Percentiles rank a stretch among this genome's conserved stretches.
Evolutionary conservation across 2,888 invertebrate species (phyloP).

Genomic region (Cerastis leucographa): DNA sequence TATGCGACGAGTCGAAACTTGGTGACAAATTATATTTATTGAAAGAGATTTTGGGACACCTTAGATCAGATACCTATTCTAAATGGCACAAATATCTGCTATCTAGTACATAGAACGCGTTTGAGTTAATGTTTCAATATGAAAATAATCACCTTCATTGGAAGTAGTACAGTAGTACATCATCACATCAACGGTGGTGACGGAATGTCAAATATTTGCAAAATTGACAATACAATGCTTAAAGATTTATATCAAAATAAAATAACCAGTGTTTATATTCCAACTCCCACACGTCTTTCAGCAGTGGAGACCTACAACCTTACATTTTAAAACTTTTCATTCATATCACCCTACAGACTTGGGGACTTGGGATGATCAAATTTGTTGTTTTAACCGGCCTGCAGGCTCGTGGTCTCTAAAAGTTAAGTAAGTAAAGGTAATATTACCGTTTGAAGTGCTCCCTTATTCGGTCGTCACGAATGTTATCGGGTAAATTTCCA

Average conservation of each 20-base stretch:
- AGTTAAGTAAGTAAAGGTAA: slow-evolving; percentile 50
- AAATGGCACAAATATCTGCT: background rate
- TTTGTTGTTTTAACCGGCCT: background rate
- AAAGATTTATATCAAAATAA: slow-evolving; percentile 1
- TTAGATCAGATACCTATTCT: background rate
- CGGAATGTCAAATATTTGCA: background rate
- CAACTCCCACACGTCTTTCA: slow-evolving; percentile 38
- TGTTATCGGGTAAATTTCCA: slow-evolving; percentile 99
- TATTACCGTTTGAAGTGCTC: slow-evolving; percentile 99
- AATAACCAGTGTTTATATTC: slow-evolving; percentile 29
- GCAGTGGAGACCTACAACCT: slow-evolving; percentile 20
- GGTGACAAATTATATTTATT: slow-evolving; percentile 16
- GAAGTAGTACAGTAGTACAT: slow-evolving; percentile 10
- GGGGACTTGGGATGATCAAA: slow-evolving; percentile 41
- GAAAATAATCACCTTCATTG: slow-evolving; percentile 15
- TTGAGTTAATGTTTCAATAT: background rate
- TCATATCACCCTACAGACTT: slow-evolving; percentile 10
- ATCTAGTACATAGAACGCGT: background rate
- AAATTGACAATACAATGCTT: background rate
- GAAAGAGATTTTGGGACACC: background rate
- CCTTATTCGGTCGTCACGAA: slow-evolving; percentile 99
- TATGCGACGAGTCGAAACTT: slow-evolving; percentile 24
- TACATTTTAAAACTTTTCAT: background rate
- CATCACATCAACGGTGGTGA: background rate
- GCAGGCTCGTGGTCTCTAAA: slow-evolving; percentile 49